These are phyloP conservation scores for Halcyon malimbica DNA, from an alignment of 2,113 vertebrate species.

Conservation along the genomic window DNA sequence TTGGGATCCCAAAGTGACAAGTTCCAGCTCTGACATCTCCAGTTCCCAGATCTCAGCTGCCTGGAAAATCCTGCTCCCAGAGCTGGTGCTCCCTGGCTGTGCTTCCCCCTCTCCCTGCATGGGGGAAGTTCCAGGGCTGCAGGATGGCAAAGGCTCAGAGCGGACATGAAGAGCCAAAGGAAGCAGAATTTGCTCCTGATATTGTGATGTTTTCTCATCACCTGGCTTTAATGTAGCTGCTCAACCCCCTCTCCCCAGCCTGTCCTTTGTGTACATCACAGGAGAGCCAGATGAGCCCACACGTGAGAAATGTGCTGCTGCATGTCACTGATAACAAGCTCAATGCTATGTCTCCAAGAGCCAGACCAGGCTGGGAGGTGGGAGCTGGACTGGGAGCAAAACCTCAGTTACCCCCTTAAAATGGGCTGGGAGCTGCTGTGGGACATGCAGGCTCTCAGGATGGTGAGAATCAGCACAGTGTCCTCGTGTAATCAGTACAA, in stretches of 20 bases:
- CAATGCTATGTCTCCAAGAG: background rate
- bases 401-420: background rate
- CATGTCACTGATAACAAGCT: background rate
- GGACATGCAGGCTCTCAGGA: accelerated
- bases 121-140: background rate
- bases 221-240: background rate
- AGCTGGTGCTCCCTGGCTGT: background rate
- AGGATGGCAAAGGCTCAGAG: background rate
- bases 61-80: background rate
- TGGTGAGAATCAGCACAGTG: background rate
- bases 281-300: accelerated
- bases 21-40: background rate
- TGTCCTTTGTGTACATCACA: background rate
- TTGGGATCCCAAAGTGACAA: background rate
- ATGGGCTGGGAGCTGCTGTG: accelerated
- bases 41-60: background rate
- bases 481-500: accelerated
- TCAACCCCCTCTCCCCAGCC: background rate
- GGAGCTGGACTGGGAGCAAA: background rate
- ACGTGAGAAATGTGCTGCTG: background rate
- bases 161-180: background rate
- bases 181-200: background rate
- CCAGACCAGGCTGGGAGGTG: background rate
- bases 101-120: background rate
- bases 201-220: background rate